Evolutionary conservation across 1,140 invertebrate species (phyloP).

Genomic region (Bombus picipes): DNA sequence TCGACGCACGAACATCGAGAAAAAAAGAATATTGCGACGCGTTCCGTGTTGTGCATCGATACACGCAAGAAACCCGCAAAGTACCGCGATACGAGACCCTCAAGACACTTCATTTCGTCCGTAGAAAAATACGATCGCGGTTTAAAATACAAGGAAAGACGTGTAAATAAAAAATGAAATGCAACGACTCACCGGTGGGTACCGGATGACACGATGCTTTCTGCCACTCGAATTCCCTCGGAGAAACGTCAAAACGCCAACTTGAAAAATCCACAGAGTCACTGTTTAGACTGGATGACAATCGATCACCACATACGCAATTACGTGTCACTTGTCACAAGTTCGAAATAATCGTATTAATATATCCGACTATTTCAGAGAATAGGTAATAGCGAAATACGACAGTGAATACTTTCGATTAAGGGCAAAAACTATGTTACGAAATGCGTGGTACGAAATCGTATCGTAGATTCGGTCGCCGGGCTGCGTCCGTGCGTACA

Average conservation of each 20-base stretch:
- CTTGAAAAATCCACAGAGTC: constrained; percentile 39
- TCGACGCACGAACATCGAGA: not conserved
- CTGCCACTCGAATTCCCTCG: constrained; percentile 8
- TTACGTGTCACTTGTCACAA: constrained; percentile 32
- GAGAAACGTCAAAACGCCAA: not conserved
- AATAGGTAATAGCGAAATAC: not conserved
- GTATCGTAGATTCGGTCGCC: constrained; percentile 32
- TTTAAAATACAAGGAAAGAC: not conserved
- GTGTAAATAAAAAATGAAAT: not conserved
- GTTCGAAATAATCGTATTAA: not conserved
- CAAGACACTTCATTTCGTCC: not conserved
- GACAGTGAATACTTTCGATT: not conserved
- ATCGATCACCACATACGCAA: constrained; percentile 24
- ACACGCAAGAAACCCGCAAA: constrained; percentile 38
- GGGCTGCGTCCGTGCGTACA: constrained; percentile 56
- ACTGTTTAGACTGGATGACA: not conserved
- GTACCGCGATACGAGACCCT: not conserved
- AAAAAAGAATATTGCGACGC: not conserved
- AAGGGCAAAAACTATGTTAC: not conserved
- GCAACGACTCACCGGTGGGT: constrained; percentile 37
- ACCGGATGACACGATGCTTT: constrained; percentile 28
- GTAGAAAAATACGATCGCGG: not conserved
- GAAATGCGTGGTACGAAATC: not conserved
- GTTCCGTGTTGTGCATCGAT: not conserved
- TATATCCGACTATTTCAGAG: not conserved